phyloP scores from a whole-genome alignment of 2,113 vertebrate genomes.

The Rhea pennata region DNA sequence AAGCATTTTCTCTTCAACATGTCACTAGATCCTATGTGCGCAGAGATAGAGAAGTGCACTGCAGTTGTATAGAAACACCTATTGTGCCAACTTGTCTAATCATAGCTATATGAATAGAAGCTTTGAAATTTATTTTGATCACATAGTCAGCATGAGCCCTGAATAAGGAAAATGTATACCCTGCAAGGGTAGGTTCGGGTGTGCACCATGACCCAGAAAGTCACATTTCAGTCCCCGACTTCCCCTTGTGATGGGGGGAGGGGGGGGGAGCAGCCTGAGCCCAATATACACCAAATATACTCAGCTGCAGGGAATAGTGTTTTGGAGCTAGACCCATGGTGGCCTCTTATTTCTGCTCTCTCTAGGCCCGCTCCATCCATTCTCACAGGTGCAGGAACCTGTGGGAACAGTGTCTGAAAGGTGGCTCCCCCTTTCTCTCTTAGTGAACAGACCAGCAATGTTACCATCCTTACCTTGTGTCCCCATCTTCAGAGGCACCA shows the following conservation, averaged over 20 bases:
- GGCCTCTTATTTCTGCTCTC: not conserved
- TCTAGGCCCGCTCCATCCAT: not conserved
- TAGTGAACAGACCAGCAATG: not conserved
- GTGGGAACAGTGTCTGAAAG: not conserved
- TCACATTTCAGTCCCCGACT: not conserved
- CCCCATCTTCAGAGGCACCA: not conserved
- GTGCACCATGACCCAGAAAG: constrained; percentile 43
- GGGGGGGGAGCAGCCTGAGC: not conserved
- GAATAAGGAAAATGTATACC: constrained; percentile 27
- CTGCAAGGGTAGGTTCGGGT: not conserved
- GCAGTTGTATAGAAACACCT: not conserved
- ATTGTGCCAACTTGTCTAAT: constrained; percentile 34
- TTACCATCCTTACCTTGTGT: not conserved
- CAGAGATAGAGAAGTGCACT: not conserved
- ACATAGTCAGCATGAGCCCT: constrained; percentile 36
- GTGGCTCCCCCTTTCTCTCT: not conserved
- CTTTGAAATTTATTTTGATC: constrained; percentile 57
- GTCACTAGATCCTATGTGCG: not conserved
- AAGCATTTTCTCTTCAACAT: not conserved
- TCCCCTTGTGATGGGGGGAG: not conserved
- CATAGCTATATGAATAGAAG: constrained; percentile 21
- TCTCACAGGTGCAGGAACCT: not conserved
- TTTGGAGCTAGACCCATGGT: not conserved
- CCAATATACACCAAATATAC: not conserved
- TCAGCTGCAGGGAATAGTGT: not conserved